A percentile compares a stretch with the other conserved stretches of the same genome.
Conservation (phyloP, 1,140 invertebrate genomes). For the Bombyx mori region DNA sequence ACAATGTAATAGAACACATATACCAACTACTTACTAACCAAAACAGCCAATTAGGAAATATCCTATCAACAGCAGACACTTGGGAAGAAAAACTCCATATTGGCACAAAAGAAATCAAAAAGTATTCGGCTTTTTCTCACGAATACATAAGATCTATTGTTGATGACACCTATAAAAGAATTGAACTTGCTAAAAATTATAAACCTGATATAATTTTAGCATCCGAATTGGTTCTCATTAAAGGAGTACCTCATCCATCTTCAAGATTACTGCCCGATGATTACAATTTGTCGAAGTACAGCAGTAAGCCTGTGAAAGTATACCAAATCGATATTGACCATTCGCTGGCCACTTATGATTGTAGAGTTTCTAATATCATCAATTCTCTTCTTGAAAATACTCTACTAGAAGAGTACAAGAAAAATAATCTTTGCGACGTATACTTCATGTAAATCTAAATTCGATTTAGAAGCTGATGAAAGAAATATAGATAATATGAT, state of each 20-base stretch:
- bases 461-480: slow-evolving; percentile 7
- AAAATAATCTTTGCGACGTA: slow-evolving; percentile 17
- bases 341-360: slow-evolving; percentile 14
- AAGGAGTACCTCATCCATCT: slow-evolving; percentile 12
- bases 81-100: no score
- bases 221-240: slow-evolving; percentile 22
- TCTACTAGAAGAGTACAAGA: slow-evolving; percentile 19
- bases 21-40: slow-evolving; percentile 13
- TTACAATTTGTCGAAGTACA: slow-evolving; percentile 22
- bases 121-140: slow-evolving; percentile 10
- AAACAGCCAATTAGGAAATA: background rate
- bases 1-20: slow-evolving; percentile 9
- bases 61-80: no score
- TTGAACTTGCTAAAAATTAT: slow-evolving; percentile 12
- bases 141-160: slow-evolving; percentile 18
- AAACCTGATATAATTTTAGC: slow-evolving; percentile 17
- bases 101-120: no score
- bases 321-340: slow-evolving; percentile 18
- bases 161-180: slow-evolving; percentile 15
- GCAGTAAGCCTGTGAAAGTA: slow-evolving; percentile 13
- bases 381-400: slow-evolving; percentile 17
- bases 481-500: background rate
- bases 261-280: slow-evolving; percentile 14
- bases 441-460: slow-evolving; percentile 11
- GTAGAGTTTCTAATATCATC: slow-evolving; percentile 17